These are phyloP conservation scores for Aphidius ervi DNA, from an alignment of 1,140 invertebrate species.

Conservation along the genomic window DNA sequence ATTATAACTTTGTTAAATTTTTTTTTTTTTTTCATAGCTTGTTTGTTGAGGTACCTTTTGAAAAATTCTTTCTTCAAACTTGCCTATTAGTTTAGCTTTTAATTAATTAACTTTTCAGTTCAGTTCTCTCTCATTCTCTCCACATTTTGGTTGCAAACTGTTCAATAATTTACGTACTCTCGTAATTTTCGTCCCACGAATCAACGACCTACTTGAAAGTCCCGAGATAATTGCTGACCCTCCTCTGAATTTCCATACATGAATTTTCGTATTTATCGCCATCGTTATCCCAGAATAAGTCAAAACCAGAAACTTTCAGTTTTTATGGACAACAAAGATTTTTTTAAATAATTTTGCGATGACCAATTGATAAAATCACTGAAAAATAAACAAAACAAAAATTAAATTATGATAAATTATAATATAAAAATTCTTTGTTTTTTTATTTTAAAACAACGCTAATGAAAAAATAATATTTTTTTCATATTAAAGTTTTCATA, in stretches of 20 bases:
- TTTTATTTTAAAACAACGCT: too few species aligned
- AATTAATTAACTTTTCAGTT: conserved; percentile 15
- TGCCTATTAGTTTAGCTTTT: conserved; percentile 14
- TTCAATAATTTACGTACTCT: conserved; percentile 17
- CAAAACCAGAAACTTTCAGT: background rate
- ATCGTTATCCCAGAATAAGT: conserved; percentile 1
- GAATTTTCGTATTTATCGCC: conserved; percentile 16
- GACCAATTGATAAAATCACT: too few species aligned
- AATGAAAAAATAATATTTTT: too few species aligned
- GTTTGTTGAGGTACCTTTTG: conserved; percentile 2
- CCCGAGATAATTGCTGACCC: conserved; percentile 18
- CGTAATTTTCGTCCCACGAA: conserved; percentile 20
- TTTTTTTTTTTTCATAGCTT: conserved; percentile 31
- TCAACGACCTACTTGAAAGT: conserved; percentile 20
- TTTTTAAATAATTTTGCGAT: too few species aligned
- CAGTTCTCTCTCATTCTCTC: too few species aligned
- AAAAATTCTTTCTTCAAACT: too few species aligned
- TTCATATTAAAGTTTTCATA: too few species aligned
- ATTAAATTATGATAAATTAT: too few species aligned
- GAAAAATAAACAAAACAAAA: too few species aligned
- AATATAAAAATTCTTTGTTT: too few species aligned
- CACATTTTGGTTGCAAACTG: background rate
- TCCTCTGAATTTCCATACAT: conserved; percentile 10
- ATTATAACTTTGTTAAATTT: conserved; percentile 12
- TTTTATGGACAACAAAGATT: too few species aligned